These are phyloP conservation scores for Cerastis leucographa DNA, from an alignment of 2,888 invertebrate species.

Conservation along the genomic window DNA sequence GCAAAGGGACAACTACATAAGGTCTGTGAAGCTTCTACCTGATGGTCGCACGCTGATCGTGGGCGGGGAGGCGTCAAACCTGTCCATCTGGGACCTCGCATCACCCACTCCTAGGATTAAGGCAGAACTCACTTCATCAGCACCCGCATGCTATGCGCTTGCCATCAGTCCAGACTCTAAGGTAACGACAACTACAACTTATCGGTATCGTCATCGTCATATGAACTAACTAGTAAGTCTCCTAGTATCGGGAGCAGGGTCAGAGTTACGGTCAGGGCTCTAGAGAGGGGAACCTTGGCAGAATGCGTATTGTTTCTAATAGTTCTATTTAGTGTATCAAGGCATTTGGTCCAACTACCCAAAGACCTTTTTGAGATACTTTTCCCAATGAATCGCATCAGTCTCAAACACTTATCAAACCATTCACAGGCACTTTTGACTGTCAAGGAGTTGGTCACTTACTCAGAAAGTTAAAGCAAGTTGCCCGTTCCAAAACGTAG, in stretches of 20 bases:
- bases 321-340: not conserved
- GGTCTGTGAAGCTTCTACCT: constrained; percentile 97
- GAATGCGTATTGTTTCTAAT: not conserved
- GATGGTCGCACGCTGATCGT: constrained; percentile 98
- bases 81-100: constrained; percentile 98
- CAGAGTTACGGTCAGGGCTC: not conserved
- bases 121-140: constrained; percentile 97
- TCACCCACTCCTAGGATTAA: constrained; percentile 97
- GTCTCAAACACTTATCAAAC: not conserved
- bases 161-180: constrained; percentile 99
- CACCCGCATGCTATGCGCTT: constrained; percentile 99
- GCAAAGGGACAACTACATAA: constrained; percentile 98
- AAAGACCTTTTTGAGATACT: not conserved
- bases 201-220: not conserved
- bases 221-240: not conserved
- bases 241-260: not conserved
- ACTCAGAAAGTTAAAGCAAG: not conserved
- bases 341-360: not conserved
- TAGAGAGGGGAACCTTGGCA: not conserved
- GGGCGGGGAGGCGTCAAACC: constrained; percentile 98
- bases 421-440: not conserved
- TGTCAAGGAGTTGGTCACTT: not conserved
- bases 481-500: not conserved
- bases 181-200: constrained; percentile 78
- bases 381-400: not conserved